Evolutionary conservation across 2,113 vertebrate species (phyloP).

Genomic region (Nesogale talazaci): DNA sequence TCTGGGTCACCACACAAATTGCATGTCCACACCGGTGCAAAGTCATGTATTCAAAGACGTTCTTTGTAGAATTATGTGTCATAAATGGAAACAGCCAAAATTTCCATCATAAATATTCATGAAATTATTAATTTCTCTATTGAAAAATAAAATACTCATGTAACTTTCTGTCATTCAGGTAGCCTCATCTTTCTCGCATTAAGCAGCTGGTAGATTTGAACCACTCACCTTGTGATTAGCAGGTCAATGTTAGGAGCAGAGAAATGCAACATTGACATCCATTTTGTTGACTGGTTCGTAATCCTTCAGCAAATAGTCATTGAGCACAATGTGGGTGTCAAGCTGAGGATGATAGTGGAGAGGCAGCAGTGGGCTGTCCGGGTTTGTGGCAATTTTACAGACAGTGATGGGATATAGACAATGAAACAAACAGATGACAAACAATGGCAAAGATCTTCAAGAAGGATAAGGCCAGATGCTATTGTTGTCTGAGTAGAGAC

Average conservation of each 20-base stretch:
- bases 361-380: neutral
- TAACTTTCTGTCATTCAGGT: too few relatives aligned
- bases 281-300: neutral
- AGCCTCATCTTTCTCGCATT: neutral
- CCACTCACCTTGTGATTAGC: neutral
- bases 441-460: neutral
- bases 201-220: neutral
- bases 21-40: too few relatives aligned
- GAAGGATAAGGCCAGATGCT: too few relatives aligned
- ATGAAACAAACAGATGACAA: neutral
- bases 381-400: neutral
- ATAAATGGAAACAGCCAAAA: too few relatives aligned
- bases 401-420: neutral
- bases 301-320: neutral
- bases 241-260: neutral
- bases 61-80: too few relatives aligned
- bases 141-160: too few relatives aligned
- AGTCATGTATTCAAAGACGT: too few relatives aligned
- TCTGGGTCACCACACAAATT: too few relatives aligned
- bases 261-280: neutral
- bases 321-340: too few relatives aligned
- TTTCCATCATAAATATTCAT: too few relatives aligned
- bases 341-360: neutral
- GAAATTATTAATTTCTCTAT: too few relatives aligned
- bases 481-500: too few relatives aligned